Percentiles rank a stretch among this genome's conserved stretches.
phyloP scores from a whole-genome alignment of 1,140 invertebrate species.

The Saccostrea echinata region DNA sequence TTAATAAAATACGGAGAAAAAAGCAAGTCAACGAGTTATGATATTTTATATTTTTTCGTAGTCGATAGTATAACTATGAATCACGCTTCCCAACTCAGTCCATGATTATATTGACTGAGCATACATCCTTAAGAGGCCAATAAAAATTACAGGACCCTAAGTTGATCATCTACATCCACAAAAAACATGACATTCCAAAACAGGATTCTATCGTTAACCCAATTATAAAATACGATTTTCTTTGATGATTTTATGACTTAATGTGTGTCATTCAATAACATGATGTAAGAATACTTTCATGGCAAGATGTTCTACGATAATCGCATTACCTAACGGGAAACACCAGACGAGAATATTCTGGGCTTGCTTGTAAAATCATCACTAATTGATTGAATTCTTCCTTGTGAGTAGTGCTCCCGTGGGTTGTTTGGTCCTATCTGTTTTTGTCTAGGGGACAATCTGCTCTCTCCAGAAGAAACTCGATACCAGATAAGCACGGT shows the following conservation, averaged over 20 bases:
- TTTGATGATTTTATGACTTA: slow-evolving; percentile 31
- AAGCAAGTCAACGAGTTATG: background rate
- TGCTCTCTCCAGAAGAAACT: background rate
- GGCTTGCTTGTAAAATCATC: slow-evolving; percentile 21
- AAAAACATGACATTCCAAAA: slow-evolving; percentile 15
- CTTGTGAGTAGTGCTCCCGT: background rate
- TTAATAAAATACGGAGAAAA: slow-evolving; percentile 1
- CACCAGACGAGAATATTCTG: background rate
- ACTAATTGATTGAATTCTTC: slow-evolving; percentile 13
- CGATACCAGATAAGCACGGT: background rate
- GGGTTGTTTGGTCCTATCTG: background rate
- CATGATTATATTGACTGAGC: background rate
- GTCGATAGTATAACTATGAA: background rate
- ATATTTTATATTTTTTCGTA: background rate
- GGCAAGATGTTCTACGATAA: background rate
- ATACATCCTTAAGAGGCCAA: background rate
- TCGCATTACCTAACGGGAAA: background rate
- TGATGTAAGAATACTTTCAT: background rate
- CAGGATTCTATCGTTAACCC: slow-evolving; percentile 1
- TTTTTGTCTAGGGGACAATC: slow-evolving; percentile 23
- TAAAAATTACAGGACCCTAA: background rate
- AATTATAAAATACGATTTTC: slow-evolving; percentile 1
- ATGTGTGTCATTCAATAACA: background rate
- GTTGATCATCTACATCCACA: slow-evolving; percentile 24
- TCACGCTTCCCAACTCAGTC: background rate